Percentiles rank a stretch among this genome's conserved stretches.
These are phyloP conservation scores for Halichoerus grypus DNA, from an alignment of 2,113 vertebrate species.

Conservation along the genomic window DNA sequence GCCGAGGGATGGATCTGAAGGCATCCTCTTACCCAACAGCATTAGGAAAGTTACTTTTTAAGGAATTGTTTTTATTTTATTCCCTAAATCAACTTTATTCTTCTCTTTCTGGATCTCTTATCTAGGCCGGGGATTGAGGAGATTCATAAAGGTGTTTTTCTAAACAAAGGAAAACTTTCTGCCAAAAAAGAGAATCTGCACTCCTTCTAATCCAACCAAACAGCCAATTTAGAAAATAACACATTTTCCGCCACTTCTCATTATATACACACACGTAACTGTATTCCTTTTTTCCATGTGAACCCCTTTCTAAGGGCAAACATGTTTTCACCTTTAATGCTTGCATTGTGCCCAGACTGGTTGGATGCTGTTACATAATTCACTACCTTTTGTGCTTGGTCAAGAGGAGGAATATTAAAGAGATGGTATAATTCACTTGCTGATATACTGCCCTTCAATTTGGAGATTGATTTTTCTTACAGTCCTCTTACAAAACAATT, in stretches of 20 bases:
- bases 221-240: neutral
- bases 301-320: neutral
- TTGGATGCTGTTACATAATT: conserved; percentile 16
- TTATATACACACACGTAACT: neutral
- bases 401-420: neutral
- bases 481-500: neutral
- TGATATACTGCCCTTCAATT: neutral
- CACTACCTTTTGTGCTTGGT: neutral
- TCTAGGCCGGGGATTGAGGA: neutral
- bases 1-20: neutral
- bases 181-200: neutral
- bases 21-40: neutral
- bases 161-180: neutral
- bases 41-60: neutral
- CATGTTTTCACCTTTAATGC: neutral
- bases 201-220: neutral
- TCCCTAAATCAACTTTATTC: neutral
- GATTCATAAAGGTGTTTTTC: neutral
- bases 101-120: neutral
- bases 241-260: neutral
- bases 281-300: neutral
- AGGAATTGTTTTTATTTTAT: neutral
- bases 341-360: neutral
- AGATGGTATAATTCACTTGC: neutral
- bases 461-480: neutral